Conservation (phyloP, 2,113 vertebrate genomes). For the Ameiurus melas region DNA sequence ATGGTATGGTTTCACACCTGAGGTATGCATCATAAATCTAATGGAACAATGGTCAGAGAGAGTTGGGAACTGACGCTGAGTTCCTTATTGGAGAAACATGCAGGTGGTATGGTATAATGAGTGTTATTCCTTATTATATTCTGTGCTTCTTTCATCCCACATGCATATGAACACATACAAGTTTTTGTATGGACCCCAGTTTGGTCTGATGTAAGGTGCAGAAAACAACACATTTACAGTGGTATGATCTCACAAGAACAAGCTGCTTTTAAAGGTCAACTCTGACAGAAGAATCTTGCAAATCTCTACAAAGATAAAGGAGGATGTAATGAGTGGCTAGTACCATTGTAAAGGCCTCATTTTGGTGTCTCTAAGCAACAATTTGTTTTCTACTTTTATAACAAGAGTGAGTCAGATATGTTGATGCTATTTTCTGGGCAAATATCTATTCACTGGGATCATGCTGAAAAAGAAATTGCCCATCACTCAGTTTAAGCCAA, state of each 20-base stretch:
- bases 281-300: background rate
- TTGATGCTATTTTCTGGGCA: background rate
- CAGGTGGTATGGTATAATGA: background rate
- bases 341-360: background rate
- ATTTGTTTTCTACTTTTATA: background rate
- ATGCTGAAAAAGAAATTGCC: conserved; percentile 24
- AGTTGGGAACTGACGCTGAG: background rate
- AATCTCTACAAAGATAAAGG: conserved; percentile 26
- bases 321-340: conserved; percentile 22
- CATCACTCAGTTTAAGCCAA: conserved; percentile 10
- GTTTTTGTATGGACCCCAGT: background rate
- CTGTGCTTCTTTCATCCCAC: background rate
- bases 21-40: conserved; percentile 45
- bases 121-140: background rate
- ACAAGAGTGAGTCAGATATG: background rate
- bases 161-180: background rate
- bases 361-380: conserved; percentile 22
- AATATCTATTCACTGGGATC: conserved; percentile 3
- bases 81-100: background rate
- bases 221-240: background rate
- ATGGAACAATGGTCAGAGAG: conserved; percentile 16
- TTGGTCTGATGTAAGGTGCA: background rate
- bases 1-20: conserved; percentile 42
- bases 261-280: conserved; percentile 33
- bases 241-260: conserved; percentile 8